phyloP scores from a whole-genome alignment of 2,797 vertebrate species.

The Sebastes itinus region DNA sequence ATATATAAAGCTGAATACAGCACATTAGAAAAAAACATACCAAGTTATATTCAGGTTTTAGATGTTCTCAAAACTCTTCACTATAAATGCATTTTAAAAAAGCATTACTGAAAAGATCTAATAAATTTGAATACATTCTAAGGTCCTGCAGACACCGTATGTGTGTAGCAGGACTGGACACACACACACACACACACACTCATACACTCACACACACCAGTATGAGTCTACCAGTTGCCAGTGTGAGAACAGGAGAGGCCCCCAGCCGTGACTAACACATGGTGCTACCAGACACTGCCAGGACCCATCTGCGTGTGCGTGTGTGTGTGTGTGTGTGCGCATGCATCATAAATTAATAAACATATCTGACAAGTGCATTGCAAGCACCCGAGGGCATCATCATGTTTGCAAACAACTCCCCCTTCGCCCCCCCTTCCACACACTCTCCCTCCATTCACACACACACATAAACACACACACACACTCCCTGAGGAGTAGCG shows the following conservation, averaged over 20 bases:
- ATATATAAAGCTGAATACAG: not conserved
- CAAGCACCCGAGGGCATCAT: conserved; percentile 88
- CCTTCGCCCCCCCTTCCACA: not conserved
- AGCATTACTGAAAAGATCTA: not conserved
- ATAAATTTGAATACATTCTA: not conserved
- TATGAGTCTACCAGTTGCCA: conserved; percentile 79
- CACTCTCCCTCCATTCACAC: conserved; percentile 5
- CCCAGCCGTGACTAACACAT: conserved; percentile 62
- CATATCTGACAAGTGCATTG: conserved; percentile 93
- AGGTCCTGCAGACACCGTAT: not conserved
- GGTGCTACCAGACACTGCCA: conserved; percentile 70
- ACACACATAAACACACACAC: conserved; percentile 36
- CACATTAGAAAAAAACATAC: not conserved
- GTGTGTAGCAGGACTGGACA: not conserved
- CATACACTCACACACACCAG: conserved; percentile 19
- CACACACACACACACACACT: conserved; percentile 4
- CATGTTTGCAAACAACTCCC: conserved; percentile 91
- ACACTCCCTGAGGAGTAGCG: conserved; percentile 88
- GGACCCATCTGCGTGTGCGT: conserved; percentile 57
- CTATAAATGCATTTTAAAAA: not conserved
- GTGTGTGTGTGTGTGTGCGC: not conserved
- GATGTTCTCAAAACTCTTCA: not conserved
- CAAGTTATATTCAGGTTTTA: not conserved
- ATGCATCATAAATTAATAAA: conserved; percentile 89
- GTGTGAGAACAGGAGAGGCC: conserved; percentile 41